Conservation (phyloP, 2,113 vertebrate species). For the Australoheros scitulus region DNA sequence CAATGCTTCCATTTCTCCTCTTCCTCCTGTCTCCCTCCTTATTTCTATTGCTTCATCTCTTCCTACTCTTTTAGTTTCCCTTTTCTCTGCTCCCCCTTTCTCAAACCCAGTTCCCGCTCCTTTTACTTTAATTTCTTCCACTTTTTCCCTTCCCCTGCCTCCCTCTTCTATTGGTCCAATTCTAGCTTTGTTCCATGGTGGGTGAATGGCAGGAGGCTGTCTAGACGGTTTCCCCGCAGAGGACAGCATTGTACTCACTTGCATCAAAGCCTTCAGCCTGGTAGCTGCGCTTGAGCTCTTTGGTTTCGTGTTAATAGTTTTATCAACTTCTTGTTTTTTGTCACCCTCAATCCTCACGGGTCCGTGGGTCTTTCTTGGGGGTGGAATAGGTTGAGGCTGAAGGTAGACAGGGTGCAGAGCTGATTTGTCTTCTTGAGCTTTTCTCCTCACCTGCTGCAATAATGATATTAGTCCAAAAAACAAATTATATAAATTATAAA, state of each 20-base stretch:
- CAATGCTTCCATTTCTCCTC: constrained; percentile 39
- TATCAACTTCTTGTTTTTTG: not conserved
- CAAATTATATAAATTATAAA: constrained; percentile 6
- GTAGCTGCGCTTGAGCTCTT: constrained; percentile 38
- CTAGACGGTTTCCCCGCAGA: constrained; percentile 48
- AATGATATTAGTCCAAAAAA: constrained; percentile 51
- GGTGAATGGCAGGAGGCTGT: constrained; percentile 69
- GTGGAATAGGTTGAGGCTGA: constrained; percentile 48
- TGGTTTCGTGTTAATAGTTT: not conserved
- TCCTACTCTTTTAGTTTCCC: constrained; percentile 12
- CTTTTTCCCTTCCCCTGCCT: constrained; percentile 24
- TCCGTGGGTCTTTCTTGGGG: constrained; percentile 69
- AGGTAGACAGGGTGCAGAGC: constrained; percentile 9
- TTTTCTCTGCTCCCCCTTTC: constrained; percentile 4
- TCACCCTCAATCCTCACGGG: constrained; percentile 25
- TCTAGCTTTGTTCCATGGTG: constrained; percentile 87
- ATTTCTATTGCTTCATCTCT: constrained; percentile 26
- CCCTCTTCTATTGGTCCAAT: constrained; percentile 84
- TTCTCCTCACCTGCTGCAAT: constrained; percentile 79
- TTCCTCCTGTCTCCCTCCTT: not conserved
- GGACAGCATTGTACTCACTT: constrained; percentile 67
- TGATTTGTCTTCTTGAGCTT: constrained; percentile 54
- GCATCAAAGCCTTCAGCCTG: constrained; percentile 77
- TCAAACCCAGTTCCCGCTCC: not conserved
- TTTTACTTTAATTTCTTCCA: not conserved